phyloP scores from a whole-genome alignment of 2,888 invertebrate genomes.

The Mythimna impura region DNA sequence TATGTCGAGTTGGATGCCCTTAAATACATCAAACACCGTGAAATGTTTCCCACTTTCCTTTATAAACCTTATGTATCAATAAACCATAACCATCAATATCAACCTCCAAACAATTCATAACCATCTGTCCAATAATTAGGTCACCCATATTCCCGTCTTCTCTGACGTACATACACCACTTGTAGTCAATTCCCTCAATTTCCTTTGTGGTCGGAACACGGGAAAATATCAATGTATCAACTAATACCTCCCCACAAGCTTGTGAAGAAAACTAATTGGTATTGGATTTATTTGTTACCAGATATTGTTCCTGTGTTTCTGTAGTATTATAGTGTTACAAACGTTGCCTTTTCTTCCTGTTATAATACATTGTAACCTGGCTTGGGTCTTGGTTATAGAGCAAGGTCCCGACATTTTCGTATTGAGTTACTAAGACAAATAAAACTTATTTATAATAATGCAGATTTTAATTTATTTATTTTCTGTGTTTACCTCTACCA shows the following conservation, averaged over 20 bases:
- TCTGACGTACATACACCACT: slow-evolving; percentile 4
- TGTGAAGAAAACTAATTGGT: slow-evolving; percentile 24
- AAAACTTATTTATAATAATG: too few relatives aligned
- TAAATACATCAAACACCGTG: too few relatives aligned
- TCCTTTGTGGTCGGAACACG: slow-evolving; percentile 22
- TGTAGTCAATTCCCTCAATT: slow-evolving; percentile 4
- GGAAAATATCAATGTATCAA: slow-evolving; percentile 39
- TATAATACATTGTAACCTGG: too few relatives aligned
- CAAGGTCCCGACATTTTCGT: too few relatives aligned
- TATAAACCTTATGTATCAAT: background rate
- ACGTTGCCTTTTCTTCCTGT: too few relatives aligned
- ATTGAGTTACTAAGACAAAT: too few relatives aligned
- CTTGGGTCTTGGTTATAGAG: too few relatives aligned
- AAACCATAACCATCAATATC: background rate
- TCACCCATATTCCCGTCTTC: background rate
- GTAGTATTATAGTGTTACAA: too few relatives aligned
- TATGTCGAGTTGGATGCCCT: too few relatives aligned
- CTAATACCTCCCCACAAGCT: slow-evolving; percentile 23
- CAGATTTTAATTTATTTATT: too few relatives aligned
- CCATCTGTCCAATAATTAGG: slow-evolving; percentile 1
- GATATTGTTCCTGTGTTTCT: slow-evolving; percentile 21
- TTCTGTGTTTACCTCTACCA: too few relatives aligned
- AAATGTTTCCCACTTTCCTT: too few relatives aligned
- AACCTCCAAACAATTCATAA: background rate
- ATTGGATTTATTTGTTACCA: slow-evolving; percentile 17